Percentiles rank a stretch among this genome's conserved stretches.
Conservation (phyloP, 1,140 invertebrate species). For the Aporrectodea caliginosa region DNA sequence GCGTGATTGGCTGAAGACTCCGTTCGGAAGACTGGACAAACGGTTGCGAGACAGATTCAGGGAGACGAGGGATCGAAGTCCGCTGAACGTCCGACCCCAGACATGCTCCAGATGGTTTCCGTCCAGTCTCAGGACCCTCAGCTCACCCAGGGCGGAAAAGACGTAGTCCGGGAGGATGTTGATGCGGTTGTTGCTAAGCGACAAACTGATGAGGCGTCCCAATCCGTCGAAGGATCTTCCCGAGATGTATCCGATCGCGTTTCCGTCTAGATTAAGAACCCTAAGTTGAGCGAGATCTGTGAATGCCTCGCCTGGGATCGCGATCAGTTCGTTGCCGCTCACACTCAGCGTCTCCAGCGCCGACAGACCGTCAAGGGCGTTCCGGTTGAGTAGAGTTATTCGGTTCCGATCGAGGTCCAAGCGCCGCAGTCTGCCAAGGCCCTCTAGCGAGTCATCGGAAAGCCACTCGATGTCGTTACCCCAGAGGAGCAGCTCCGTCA, state of each 20-base stretch:
- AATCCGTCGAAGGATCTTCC: slow-evolving; percentile 67
- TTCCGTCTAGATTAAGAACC: slow-evolving; percentile 67
- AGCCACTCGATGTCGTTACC: slow-evolving; percentile 25
- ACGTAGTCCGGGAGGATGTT: slow-evolving; percentile 63
- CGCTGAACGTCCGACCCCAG: slow-evolving; percentile 65
- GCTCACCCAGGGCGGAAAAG: slow-evolving; percentile 66
- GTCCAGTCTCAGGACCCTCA: slow-evolving; percentile 66
- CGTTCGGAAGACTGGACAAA: slow-evolving; percentile 9
- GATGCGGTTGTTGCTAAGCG: slow-evolving; percentile 67
- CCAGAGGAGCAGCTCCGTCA: slow-evolving; percentile 26
- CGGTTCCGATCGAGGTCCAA: slow-evolving; percentile 29
- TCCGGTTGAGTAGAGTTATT: neutral
- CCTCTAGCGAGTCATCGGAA: slow-evolving; percentile 18
- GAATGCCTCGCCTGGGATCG: slow-evolving; percentile 65
- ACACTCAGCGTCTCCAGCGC: slow-evolving; percentile 64
- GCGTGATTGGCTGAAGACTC: slow-evolving; percentile 14
- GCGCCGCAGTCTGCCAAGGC: slow-evolving; percentile 13
- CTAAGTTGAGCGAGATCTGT: slow-evolving; percentile 65
- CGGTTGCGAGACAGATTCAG: slow-evolving; percentile 22
- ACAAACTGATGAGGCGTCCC: slow-evolving; percentile 65
- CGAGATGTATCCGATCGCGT: slow-evolving; percentile 67
- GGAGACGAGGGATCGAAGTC: slow-evolving; percentile 7
- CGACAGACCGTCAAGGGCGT: neutral
- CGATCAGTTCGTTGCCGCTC: slow-evolving; percentile 65
- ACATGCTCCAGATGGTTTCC: slow-evolving; percentile 70